Conservation (phyloP, 1,140 invertebrate genomes). For the Drosophila athabasca region DNA sequence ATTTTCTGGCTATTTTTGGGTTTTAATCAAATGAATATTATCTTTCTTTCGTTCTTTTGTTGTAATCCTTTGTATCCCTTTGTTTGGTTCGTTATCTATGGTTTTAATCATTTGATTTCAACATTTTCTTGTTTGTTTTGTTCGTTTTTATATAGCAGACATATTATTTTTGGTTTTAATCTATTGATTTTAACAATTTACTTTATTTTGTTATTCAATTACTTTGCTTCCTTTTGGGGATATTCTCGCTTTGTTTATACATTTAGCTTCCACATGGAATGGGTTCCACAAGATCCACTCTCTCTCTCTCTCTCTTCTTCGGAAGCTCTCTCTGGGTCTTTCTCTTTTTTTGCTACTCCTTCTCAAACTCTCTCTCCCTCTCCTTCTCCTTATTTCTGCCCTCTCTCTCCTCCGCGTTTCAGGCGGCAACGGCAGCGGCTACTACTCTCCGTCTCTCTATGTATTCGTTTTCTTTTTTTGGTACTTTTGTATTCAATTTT, state of each 20-base stretch:
- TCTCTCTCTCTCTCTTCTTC: conserved; percentile 9
- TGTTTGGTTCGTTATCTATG: background rate
- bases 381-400: conserved; percentile 16
- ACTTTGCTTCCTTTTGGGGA: background rate
- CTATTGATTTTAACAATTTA: background rate
- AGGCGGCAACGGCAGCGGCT: conserved; percentile 73
- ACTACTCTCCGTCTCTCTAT: conserved; percentile 56
- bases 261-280: conserved; percentile 19
- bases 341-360: conserved; percentile 17
- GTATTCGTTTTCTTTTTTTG: conserved; percentile 53
- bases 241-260: conserved; percentile 48
- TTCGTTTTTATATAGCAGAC: background rate
- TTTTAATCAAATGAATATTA: no score
- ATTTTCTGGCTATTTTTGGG: no score
- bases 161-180: background rate
- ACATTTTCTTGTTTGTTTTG: background rate
- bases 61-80: conserved; percentile 3
- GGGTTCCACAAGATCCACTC: conserved; percentile 29
- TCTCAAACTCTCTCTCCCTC: conserved; percentile 12
- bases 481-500: conserved; percentile 8
- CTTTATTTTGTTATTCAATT: background rate
- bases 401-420: conserved; percentile 25
- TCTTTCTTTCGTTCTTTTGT: background rate
- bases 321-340: conserved; percentile 16
- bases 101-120: conserved; percentile 18